Conservation (phyloP, 2,797 vertebrate species). For the Ambastaia sidthimunki region DNA sequence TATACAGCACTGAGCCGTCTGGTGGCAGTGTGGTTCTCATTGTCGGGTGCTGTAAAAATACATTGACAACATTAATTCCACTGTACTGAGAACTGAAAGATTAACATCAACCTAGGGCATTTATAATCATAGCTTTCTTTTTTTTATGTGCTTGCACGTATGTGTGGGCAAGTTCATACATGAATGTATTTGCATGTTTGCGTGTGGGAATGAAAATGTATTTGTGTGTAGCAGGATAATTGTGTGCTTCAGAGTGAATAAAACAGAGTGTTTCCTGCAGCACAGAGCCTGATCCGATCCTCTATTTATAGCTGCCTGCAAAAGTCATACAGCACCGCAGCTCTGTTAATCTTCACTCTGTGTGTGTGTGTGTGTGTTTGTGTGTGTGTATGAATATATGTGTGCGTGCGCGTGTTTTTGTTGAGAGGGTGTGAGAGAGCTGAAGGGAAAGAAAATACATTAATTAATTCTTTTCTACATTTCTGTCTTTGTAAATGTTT, state of each 20-base stretch:
- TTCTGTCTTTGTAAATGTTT: conserved; percentile 3
- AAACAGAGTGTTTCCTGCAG: conserved; percentile 39
- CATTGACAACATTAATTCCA: conserved; percentile 23
- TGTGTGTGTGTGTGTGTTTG: conserved; percentile 22
- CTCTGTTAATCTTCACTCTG: conserved; percentile 37
- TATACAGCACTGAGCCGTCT: neutral
- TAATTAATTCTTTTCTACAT: conserved; percentile 13
- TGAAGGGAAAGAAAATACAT: conserved; percentile 27
- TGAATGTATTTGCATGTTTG: neutral
- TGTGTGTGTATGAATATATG: neutral
- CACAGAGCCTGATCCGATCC: conserved; percentile 34
- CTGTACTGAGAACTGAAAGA: neutral
- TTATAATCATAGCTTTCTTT: neutral
- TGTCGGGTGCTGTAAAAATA: neutral
- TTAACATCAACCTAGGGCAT: conserved; percentile 2
- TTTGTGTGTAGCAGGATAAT: conserved; percentile 16
- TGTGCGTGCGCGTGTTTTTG: neutral
- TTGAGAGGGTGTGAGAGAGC: conserved; percentile 32
- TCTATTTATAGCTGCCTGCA: conserved; percentile 49
- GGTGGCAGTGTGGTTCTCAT: conserved; percentile 31
- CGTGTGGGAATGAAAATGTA: conserved; percentile 22
- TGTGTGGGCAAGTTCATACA: conserved; percentile 5
- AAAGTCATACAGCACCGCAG: conserved; percentile 46
- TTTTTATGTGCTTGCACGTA: neutral
- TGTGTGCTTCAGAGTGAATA: conserved; percentile 25